Evolutionary conservation across 2,797 vertebrate genomes (phyloP).

Genomic region (Bryconaethiops microstoma): DNA sequence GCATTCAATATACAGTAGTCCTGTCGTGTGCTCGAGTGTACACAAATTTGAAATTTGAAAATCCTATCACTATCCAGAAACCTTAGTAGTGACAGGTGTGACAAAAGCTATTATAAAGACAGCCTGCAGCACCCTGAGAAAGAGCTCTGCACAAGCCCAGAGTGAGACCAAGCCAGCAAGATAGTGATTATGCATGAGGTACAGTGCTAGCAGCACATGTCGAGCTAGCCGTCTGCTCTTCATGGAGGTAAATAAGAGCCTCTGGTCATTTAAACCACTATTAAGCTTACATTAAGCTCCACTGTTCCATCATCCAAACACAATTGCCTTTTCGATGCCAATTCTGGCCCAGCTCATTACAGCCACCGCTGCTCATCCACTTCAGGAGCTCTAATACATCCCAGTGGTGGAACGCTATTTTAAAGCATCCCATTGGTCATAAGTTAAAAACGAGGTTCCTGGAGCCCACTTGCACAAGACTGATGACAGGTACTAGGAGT

Average conservation of each 20-base stretch:
- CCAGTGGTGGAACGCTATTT: conserved; percentile 53
- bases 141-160: conserved; percentile 28
- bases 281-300: conserved; percentile 36
- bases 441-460: conserved; percentile 48
- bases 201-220: conserved; percentile 47
- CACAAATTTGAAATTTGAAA: conserved; percentile 34
- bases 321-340: conserved; percentile 34
- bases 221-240: conserved; percentile 45
- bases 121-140: conserved; percentile 48
- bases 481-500: conserved; percentile 32
- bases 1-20: conserved; percentile 5
- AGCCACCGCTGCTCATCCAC: conserved; percentile 46
- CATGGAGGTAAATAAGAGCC: conserved; percentile 48
- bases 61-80: conserved; percentile 46
- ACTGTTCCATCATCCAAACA: conserved; percentile 19
- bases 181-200: conserved; percentile 49
- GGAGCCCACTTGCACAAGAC: conserved; percentile 40
- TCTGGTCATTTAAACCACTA: conserved; percentile 53
- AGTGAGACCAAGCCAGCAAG: conserved; percentile 44
- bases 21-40: conserved; percentile 31
- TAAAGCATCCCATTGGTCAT: conserved; percentile 53
- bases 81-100: conserved; percentile 44
- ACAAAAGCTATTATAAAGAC: conserved; percentile 51
- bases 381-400: conserved; percentile 39
- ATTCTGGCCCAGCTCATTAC: conserved; percentile 48